phyloP scores from a whole-genome alignment of 2,888 invertebrate species.

The Andrena praecox region DNA sequence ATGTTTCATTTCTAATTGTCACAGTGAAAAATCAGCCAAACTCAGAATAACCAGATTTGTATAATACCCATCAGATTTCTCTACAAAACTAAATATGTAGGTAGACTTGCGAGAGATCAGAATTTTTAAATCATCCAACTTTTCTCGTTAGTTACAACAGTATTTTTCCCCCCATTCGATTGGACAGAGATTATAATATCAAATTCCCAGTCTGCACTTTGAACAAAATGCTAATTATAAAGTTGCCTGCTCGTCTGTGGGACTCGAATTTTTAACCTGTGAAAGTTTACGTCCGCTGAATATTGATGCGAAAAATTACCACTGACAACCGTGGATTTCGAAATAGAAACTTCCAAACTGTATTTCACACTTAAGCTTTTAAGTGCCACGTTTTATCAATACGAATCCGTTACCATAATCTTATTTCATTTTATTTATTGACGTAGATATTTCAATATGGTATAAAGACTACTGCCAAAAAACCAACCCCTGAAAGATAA shows the following conservation, averaged over 20 bases:
- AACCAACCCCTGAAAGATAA: too few relatives aligned
- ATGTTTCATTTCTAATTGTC: too few relatives aligned
- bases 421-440: too few relatives aligned
- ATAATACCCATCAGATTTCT: neutral
- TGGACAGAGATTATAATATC: neutral
- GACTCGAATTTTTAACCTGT: neutral
- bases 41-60: too few relatives aligned
- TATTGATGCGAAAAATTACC: too few relatives aligned
- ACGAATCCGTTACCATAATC: too few relatives aligned
- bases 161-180: neutral
- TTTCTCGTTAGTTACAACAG: constrained; percentile 8
- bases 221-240: constrained; percentile 29
- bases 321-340: too few relatives aligned
- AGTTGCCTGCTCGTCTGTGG: neutral
- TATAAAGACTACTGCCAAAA: too few relatives aligned
- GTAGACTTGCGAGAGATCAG: neutral
- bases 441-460: too few relatives aligned
- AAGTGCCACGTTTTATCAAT: neutral
- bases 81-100: neutral
- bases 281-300: neutral
- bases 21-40: too few relatives aligned
- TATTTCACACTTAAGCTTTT: too few relatives aligned
- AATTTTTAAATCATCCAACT: constrained; percentile 1
- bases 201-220: neutral
- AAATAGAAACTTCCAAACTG: too few relatives aligned